Percentiles rank a stretch among this genome's conserved stretches.
phyloP scores from a whole-genome alignment of 2,888 invertebrate genomes.

The Aspidiotus rigidus region DNA sequence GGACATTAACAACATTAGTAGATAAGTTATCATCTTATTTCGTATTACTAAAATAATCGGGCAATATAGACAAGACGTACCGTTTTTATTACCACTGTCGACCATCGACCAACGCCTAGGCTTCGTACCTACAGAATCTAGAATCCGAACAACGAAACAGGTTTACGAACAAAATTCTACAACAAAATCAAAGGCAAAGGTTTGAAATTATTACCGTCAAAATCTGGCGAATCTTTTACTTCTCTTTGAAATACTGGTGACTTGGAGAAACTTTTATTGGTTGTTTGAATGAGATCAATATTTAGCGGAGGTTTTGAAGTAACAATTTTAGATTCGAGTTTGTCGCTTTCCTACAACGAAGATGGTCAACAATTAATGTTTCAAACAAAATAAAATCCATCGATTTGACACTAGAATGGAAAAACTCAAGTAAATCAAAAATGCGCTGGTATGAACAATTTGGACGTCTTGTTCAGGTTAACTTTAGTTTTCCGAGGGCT shows the following conservation, averaged over 20 bases:
- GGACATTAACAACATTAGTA: not conserved
- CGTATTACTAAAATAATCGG: not conserved
- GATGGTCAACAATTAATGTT: not conserved
- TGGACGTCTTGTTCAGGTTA: too few species aligned
- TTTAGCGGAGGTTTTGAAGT: constrained; percentile 1
- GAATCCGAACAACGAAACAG: constrained; percentile 1
- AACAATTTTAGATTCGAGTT: not conserved
- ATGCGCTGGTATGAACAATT: too few species aligned
- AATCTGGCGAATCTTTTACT: not conserved
- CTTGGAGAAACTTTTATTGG: constrained; percentile 5
- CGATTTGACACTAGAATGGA: too few species aligned
- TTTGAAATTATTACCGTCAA: too few species aligned
- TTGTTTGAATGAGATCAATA: constrained; percentile 3
- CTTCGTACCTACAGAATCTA: constrained; percentile 10
- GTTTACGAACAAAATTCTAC: too few species aligned
- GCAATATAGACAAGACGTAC: not conserved
- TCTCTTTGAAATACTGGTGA: constrained; percentile 15
- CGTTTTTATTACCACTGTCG: constrained; percentile 21
- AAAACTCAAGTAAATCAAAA: too few species aligned
- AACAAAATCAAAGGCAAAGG: too few species aligned
- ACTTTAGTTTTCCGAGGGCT: too few species aligned
- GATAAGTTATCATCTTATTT: not conserved
- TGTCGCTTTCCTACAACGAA: constrained; percentile 3
- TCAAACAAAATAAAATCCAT: too few species aligned
- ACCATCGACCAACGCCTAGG: constrained; percentile 27